Conservation (phyloP, 37 sponge, comb jelly and placozoan genomes). For the Hexactinellida sp. region DNA sequence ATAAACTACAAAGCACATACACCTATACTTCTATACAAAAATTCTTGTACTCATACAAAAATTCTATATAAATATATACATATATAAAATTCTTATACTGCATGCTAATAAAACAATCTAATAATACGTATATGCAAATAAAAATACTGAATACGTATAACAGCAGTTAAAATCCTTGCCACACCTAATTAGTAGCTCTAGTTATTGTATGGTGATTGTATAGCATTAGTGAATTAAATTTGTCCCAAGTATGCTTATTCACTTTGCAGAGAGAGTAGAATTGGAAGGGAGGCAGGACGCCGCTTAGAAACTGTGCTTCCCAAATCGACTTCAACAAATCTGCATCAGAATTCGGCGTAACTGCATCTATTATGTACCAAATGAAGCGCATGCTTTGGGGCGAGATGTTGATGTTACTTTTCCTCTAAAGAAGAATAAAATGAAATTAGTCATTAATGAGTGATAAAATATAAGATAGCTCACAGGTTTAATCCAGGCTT, state of each 20-base stretch:
- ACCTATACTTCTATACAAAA: background rate
- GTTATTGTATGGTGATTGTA: too few species aligned
- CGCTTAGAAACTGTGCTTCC: background rate
- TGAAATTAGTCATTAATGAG: too few species aligned
- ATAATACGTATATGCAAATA: too few species aligned
- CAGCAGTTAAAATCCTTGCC: too few species aligned
- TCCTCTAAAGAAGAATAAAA: background rate
- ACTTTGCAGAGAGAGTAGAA: constrained; percentile 1
- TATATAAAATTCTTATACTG: too few species aligned
- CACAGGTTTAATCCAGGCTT: background rate
- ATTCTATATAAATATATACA: too few species aligned
- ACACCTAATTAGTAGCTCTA: too few species aligned
- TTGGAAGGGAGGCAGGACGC: background rate
- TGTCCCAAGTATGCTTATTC: background rate
- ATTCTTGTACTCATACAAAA: background rate
- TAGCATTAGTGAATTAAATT: background rate
- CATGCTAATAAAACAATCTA: too few species aligned
- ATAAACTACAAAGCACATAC: background rate
- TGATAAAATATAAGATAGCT: too few species aligned
- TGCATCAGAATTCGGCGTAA: background rate
- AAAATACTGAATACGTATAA: too few species aligned
- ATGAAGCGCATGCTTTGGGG: background rate
- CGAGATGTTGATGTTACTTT: background rate
- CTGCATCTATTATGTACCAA: background rate
- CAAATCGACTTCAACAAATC: background rate